These are phyloP conservation scores for Brachypodius melanocephalos DNA, from an alignment of 2,113 vertebrate genomes.

Conservation along the genomic window DNA sequence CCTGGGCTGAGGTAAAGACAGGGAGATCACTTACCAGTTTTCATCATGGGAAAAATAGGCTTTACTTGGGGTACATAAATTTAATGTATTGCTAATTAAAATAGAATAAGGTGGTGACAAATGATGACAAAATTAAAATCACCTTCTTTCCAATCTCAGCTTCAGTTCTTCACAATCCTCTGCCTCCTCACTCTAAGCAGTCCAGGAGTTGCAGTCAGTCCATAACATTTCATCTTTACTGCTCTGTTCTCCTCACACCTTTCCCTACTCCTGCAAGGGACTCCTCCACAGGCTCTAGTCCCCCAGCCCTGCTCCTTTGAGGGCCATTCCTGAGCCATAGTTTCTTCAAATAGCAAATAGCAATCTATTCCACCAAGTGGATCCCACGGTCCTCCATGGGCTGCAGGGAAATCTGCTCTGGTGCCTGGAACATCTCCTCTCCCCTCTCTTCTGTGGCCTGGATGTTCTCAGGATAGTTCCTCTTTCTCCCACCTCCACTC, in stretches of 20 bases:
- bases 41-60: neutral
- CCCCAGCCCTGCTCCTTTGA: fast-evolving
- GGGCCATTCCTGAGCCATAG: neutral
- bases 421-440: neutral
- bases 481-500: neutral
- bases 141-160: neutral
- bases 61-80: neutral
- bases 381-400: fast-evolving
- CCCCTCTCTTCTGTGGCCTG: no score
- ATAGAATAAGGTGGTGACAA: neutral
- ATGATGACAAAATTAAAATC: neutral
- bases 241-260: neutral
- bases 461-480: neutral
- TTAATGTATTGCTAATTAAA: neutral
- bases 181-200: neutral
- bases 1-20: neutral
- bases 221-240: neutral
- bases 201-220: no score
- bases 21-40: neutral
- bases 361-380: neutral
- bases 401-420: neutral
- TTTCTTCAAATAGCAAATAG: neutral
- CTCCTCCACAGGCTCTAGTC: neutral
- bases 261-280: neutral
- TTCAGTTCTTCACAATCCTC: neutral